Base-by-base conservation (phyloP, 2,797 vertebrate species). In the Morus bassanus region DNA sequence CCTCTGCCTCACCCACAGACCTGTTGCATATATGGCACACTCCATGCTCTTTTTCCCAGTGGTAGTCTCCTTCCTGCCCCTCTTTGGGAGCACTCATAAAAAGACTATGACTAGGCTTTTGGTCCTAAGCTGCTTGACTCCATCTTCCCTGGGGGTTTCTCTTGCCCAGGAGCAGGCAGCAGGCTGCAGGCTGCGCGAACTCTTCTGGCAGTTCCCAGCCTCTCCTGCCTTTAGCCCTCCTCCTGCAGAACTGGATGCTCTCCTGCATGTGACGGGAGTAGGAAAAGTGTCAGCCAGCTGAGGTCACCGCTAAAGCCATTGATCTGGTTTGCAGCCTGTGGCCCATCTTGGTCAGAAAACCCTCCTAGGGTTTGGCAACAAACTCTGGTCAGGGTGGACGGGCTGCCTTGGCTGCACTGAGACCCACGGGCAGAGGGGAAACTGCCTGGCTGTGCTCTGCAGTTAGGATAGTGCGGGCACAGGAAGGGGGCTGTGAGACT, bases 21-120 rank as follows among this genome's bases (percentile, higher is more conserved):
- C 51, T 17, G 10, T 28, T 35, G 19, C 11, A 0, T 18, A 7
- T 7, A 11, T 0, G 2, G 4, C 12, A 5, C 9, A 4, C 24
- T 45, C 30, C n/a, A 1, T 3, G 35, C 35, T 67, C 16, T 2
- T 65, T 81, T 54, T 56, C 23, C 46, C 54, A 54, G 43, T 51
- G n/a, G 33, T 11, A n/a, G 31, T 23, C 54, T 64, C 48, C 53
- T 60, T 85, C 75, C 82, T 54, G 37, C 28, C 68, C 8, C 31
- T 41, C 45, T 39, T 41, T 2, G 1, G 28, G 3, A 85, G 30
- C 37, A 27, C 88, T 25, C 69, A 30, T 25, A 41, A 28, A 35
- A 75, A 53, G 48, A 31, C 65, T 67, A 53, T 18, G 39, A 18
- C 21, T 31, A 8, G 14, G 19, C 33, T 73, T 64, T 61, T 88